phyloP scores from a whole-genome alignment of 2,888 invertebrate species.

The Heliconius erato region DNA sequence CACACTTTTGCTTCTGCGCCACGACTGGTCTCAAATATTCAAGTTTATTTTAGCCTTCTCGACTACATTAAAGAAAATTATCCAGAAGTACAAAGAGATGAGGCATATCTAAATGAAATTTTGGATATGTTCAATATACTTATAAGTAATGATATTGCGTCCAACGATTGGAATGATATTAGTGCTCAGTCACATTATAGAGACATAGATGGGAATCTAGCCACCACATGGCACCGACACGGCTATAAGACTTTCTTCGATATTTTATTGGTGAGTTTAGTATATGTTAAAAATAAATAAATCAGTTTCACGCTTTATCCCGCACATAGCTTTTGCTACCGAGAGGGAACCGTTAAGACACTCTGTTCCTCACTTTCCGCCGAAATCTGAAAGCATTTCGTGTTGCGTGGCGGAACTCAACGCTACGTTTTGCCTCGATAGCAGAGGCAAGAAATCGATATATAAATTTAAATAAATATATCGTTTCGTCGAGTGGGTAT shows the following conservation, averaged over 20 bases:
- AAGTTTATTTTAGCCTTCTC: slow-evolving; percentile 52
- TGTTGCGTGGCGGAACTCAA: too few relatives aligned
- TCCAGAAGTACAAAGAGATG: slow-evolving; percentile 55
- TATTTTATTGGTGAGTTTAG: slow-evolving; percentile 49
- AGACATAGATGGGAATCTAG: slow-evolving; percentile 56
- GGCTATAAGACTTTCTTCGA: slow-evolving; percentile 65
- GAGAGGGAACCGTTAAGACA: too few relatives aligned
- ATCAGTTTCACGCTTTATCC: too few relatives aligned
- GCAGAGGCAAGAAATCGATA: too few relatives aligned
- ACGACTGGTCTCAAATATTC: not conserved
- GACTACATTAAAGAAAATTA: slow-evolving; percentile 55
- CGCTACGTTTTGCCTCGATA: too few relatives aligned
- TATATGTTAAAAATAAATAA: too few relatives aligned
- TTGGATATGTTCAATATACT: slow-evolving; percentile 56
- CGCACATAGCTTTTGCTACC: too few relatives aligned
- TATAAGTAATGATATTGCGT: slow-evolving; percentile 56
- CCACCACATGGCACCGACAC: slow-evolving; percentile 59
- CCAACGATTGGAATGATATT: slow-evolving; percentile 61
- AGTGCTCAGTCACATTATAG: slow-evolving; percentile 54
- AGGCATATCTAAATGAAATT: slow-evolving; percentile 56
- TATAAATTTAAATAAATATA: too few relatives aligned
- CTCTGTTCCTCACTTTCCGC: too few relatives aligned
- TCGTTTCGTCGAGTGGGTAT: too few relatives aligned
- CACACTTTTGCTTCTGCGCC: too few relatives aligned
- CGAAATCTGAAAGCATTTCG: too few relatives aligned